Evolutionary conservation across 1,140 invertebrate genomes (phyloP).

Genomic region (Aphaenogaster floridana): DNA sequence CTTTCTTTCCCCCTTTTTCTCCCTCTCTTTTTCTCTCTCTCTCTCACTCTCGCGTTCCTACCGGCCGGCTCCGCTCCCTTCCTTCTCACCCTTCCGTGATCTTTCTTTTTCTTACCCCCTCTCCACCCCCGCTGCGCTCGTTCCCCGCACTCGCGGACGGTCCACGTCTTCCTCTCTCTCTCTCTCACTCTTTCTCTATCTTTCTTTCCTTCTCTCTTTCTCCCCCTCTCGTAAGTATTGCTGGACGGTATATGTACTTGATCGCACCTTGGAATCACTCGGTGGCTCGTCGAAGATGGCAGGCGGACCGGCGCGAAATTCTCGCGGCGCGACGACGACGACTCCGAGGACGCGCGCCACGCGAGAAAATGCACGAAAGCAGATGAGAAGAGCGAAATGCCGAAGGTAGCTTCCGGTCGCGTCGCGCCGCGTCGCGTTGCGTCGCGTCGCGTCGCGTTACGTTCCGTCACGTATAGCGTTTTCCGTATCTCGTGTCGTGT

Average conservation of each 20-base stretch:
- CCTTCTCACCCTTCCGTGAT: slow-evolving; percentile 66
- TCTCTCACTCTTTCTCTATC: slow-evolving; percentile 42
- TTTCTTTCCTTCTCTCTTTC: slow-evolving; percentile 48
- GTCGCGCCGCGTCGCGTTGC: slow-evolving; percentile 49
- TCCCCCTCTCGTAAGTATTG: slow-evolving; percentile 24
- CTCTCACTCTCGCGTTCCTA: slow-evolving; percentile 33
- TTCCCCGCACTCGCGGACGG: not conserved
- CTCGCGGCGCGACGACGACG: slow-evolving; percentile 37
- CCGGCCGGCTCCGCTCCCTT: slow-evolving; percentile 59
- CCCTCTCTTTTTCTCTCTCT: slow-evolving; percentile 32
- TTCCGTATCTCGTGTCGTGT: slow-evolving; percentile 35
- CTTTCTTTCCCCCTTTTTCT: slow-evolving; percentile 27
- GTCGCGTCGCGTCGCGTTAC: slow-evolving; percentile 15
- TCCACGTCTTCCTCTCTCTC: slow-evolving; percentile 57
- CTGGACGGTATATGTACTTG: slow-evolving; percentile 18
- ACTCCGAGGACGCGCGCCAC: slow-evolving; percentile 42
- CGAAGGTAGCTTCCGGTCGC: slow-evolving; percentile 70
- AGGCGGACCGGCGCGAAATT: slow-evolving; percentile 2
- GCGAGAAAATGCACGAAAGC: slow-evolving; percentile 49
- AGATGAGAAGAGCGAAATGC: slow-evolving; percentile 62
- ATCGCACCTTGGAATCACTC: slow-evolving; percentile 49
- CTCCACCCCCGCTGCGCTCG: not conserved
- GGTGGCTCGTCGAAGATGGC: slow-evolving; percentile 27
- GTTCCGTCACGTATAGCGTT: slow-evolving; percentile 20
- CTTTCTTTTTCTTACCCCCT: slow-evolving; percentile 67